phyloP scores from a whole-genome alignment of 2,113 vertebrate genomes.

The Limanda limanda region DNA sequence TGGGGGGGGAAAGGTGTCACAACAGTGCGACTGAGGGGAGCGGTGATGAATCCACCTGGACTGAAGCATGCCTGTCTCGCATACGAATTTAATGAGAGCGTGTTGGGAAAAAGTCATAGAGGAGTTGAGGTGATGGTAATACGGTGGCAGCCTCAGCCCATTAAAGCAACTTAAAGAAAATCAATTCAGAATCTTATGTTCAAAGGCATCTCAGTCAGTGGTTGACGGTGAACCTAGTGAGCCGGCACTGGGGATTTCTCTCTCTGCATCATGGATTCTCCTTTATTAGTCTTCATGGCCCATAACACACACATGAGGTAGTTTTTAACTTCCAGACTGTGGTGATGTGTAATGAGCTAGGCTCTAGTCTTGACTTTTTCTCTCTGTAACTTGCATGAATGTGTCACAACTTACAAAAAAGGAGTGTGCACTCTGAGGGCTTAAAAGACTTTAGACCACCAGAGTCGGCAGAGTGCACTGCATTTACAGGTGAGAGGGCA shows the following conservation, averaged over 20 bases:
- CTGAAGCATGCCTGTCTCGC: conserved; percentile 40
- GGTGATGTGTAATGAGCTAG: conserved; percentile 19
- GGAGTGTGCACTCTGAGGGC: not conserved
- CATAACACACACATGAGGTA: conserved; percentile 13
- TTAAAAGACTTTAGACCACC: conserved; percentile 10
- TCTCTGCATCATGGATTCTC: conserved; percentile 25
- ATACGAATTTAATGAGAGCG: conserved; percentile 53
- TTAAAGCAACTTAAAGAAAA: conserved; percentile 74
- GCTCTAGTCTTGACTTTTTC: conserved; percentile 9
- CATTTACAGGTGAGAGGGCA: conserved; percentile 58
- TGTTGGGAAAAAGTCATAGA: conserved; percentile 23
- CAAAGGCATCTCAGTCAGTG: conserved; percentile 57
- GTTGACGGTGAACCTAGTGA: conserved; percentile 41
- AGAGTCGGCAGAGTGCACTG: not conserved
- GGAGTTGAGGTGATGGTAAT: conserved; percentile 30
- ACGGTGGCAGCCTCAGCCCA: conserved; percentile 37
- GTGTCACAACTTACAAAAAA: not conserved
- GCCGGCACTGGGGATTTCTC: conserved; percentile 40
- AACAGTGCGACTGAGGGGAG: conserved; percentile 20
- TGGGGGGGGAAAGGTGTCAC: conserved; percentile 31
- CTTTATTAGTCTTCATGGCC: conserved; percentile 32
- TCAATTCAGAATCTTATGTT: conserved; percentile 66
- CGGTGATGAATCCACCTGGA: conserved; percentile 40
- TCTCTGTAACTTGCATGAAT: conserved; percentile 1
- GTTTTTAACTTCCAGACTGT: conserved; percentile 29